Base-by-base conservation (phyloP, 1,140 invertebrate genomes). In the Philotrypesis tridentata region DNA sequence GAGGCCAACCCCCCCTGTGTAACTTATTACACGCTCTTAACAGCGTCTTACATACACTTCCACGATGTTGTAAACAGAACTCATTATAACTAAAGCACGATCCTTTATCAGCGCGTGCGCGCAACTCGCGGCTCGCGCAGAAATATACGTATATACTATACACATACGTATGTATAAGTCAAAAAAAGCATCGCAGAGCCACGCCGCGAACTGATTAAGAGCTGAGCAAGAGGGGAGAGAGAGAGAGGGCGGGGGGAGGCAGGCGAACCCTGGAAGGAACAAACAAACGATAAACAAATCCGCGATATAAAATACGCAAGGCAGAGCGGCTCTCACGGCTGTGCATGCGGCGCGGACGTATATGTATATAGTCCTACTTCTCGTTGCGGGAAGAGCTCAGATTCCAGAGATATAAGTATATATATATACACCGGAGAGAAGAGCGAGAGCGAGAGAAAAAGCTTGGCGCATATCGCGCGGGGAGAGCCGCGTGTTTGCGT, bases 251-350 rank as follows among this genome's bases (percentile, higher is more conserved):
- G n/a, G n/a, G n/a, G n/a, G n/a, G n/a, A n/a, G n/a, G n/a, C n/a
- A 70, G 12, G 12, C 67, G 67, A 4, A n/a, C 31, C 37, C 21
- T 21, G 27, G 12, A 37, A 67, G 23, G n/a, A 55, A 68, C 37
- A 78, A 76, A 67, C n/a, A 67, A 43, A 70, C 27, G 17, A 78
- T 70, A 55, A 78, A 70, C 17, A 78, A 78, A 33, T 9, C 25
- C 37, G 27, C 37, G 43, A 55, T 70, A 60, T 78, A 60, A 55
- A 70, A 78, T 78, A 78, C 68, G 68, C 31, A 78, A 78, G 6
- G 27, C 23, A n/a, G n/a, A n/a, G n/a, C n/a, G n/a, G 25, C 63
- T 48, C 23, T 29, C 25, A n/a, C 33, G 33, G 17, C n/a, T n/a
- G 65, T 70, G 23, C 55, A 43, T 37, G 33, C 33, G 9, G 9